Evolutionary conservation across 1,140 invertebrate species (phyloP).

Genomic region (Melitaea cinxia): DNA sequence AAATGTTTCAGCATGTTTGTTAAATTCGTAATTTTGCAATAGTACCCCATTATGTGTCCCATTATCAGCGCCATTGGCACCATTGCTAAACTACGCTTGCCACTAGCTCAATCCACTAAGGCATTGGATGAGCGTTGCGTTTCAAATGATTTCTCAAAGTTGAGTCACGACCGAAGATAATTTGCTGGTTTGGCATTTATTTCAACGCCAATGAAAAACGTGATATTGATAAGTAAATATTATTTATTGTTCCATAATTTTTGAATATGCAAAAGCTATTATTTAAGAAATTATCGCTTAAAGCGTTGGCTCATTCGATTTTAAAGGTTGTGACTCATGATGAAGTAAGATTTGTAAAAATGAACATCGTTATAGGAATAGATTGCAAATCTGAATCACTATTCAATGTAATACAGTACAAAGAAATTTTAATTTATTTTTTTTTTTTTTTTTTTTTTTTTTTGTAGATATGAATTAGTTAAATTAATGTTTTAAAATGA

Average conservation of each 20-base stretch:
- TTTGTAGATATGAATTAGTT: neutral
- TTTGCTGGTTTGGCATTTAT: constrained; percentile 63
- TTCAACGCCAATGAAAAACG: constrained; percentile 21
- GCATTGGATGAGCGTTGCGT: constrained; percentile 54
- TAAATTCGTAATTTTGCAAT: constrained; percentile 33
- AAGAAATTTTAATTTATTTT: neutral
- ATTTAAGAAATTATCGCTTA: neutral
- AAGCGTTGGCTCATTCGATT: constrained; percentile 6
- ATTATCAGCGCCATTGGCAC: constrained; percentile 28
- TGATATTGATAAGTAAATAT: constrained; percentile 15
- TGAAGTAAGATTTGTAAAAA: constrained; percentile 23
- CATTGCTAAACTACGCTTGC: constrained; percentile 38
- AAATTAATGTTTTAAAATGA: neutral
- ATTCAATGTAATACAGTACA: neutral
- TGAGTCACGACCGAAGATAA: constrained; percentile 60
- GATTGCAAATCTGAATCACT: constrained; percentile 16
- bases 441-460: neutral
- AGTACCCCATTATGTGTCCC: constrained; percentile 33
- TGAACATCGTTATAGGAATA: constrained; percentile 19
- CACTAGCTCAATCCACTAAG: constrained; percentile 25
- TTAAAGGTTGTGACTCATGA: constrained; percentile 9
- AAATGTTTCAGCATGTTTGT: constrained; percentile 1
- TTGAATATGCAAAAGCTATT: neutral
- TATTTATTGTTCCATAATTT: constrained; percentile 18
- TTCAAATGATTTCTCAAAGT: constrained; percentile 55